These are phyloP conservation scores for Aricia artaxerxes DNA, from an alignment of 2,888 invertebrate genomes.

Conservation along the genomic window DNA sequence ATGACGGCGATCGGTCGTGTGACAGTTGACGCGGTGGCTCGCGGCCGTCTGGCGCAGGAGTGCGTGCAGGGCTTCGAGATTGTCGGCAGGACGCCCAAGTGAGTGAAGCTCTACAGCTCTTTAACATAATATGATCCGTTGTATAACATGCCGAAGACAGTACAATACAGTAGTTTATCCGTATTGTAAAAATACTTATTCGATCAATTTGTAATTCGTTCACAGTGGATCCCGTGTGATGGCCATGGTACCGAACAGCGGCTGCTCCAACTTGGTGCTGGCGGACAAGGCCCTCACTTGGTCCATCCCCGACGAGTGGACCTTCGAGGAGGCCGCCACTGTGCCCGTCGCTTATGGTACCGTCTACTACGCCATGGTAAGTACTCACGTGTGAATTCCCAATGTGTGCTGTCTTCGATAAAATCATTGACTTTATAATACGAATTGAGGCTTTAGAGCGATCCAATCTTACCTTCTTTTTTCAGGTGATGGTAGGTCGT, in stretches of 20 bases:
- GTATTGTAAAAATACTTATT: no score
- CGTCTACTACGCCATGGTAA: conserved; percentile 79
- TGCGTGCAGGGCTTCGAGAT: conserved; percentile 86
- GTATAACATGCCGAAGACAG: no score
- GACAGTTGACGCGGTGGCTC: conserved; percentile 89
- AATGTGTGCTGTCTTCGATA: no score
- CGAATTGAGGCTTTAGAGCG: no score
- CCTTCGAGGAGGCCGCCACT: conserved; percentile 86
- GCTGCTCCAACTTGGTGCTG: conserved; percentile 82
- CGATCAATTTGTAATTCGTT: background rate
- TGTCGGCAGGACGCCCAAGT: conserved; percentile 79
- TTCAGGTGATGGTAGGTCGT: conserved; percentile 82
- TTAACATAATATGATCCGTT: no score
- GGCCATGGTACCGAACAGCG: conserved; percentile 82
- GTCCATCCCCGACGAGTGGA: conserved; percentile 87
- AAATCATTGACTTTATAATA: no score
- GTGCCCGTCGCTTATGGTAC: conserved; percentile 90
- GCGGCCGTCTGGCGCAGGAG: conserved; percentile 82
- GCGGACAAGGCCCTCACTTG: conserved; percentile 81
- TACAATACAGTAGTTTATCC: no score
- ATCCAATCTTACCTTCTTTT: background rate
- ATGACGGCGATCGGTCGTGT: conserved; percentile 97
- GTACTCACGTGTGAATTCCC: conserved; percentile 32
- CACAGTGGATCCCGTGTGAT: conserved; percentile 82
- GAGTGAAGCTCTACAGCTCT: conserved; percentile 42